Base-by-base conservation (phyloP, 2,113 vertebrate genomes). In the Thomomys bottae region DNA sequence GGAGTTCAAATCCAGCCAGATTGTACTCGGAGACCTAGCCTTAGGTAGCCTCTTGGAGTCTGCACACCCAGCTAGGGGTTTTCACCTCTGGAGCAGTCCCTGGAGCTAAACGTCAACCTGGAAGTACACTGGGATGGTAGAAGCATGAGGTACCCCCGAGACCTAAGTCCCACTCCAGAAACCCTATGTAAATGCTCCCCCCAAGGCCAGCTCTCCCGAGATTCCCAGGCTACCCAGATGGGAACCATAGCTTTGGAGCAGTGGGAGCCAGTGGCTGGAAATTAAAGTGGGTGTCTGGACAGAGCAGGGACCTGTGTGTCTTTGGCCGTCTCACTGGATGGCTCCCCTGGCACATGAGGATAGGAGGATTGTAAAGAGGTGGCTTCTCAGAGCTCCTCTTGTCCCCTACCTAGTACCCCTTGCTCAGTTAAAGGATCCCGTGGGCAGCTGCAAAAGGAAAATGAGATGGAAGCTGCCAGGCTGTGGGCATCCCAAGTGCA, bases 351-450 rank as follows among this genome's bases (percentile, higher is more conserved):
- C 21, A 6, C n/a, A 0, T 28, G 54, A 76, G 34, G 49, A 36
- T 2, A 11, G 64, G 6, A 40, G 36, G 3, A 24, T 8, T 32
- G 12, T 11, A 9, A 40, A 23, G 54, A 42, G 77, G 54, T 23
- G 5, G 32, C 36, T 30, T 54, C 10, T 20, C 5, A 1, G 23
- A 54, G 2, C 57, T 45, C 26, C 8, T 1, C 1, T 0, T 6
- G n/a, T 6, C 30, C 32, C 38, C 6, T 0, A 8, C 30, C 38
- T 67, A 57, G 49, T 8, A 4, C 21, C 24, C 59, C 26, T 2
- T 11, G 30, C 67, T 81, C 57, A 67, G 59, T 30, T 66, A 40
- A 20, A 0, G 4, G 85, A 24, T 30, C 54, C 36, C 0, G 0
- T 5, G 4, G 17, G 67, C 21, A 38, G 34, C 0, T 26, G 49